These are phyloP conservation scores for Andrena fulva DNA, from an alignment of 2,888 invertebrate species.

Conservation along the genomic window DNA sequence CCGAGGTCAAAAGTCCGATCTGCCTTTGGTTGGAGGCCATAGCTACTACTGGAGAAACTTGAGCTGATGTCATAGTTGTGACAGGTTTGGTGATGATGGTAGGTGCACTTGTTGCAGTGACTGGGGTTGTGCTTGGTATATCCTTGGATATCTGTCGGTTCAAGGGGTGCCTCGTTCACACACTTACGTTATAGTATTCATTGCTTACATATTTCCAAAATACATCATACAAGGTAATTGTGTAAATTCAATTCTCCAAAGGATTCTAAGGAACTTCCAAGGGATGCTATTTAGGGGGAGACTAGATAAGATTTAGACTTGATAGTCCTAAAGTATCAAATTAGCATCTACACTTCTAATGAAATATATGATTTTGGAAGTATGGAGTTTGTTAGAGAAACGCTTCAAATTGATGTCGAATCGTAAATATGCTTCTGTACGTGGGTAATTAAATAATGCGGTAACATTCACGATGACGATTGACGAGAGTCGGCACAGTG, in stretches of 20 bases:
- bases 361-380: slow-evolving; percentile 38
- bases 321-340: slow-evolving; percentile 59
- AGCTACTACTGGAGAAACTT: slow-evolving; percentile 80
- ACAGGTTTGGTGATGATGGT: slow-evolving; percentile 83
- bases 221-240: slow-evolving; percentile 65
- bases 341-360: slow-evolving; percentile 59
- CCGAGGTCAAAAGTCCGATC: slow-evolving; percentile 80
- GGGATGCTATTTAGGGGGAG: slow-evolving; percentile 55
- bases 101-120: slow-evolving; percentile 84
- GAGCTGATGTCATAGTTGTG: slow-evolving; percentile 79
- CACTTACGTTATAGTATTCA: slow-evolving; percentile 72
- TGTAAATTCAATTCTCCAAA: slow-evolving; percentile 51
- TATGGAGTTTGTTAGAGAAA: slow-evolving; percentile 51
- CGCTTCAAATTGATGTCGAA: slow-evolving; percentile 38
- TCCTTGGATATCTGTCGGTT: slow-evolving; percentile 88
- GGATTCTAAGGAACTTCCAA: slow-evolving; percentile 53
- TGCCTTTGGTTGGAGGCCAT: slow-evolving; percentile 81
- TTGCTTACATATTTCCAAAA: slow-evolving; percentile 68
- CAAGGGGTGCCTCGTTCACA: slow-evolving; percentile 83
- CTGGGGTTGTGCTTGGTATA: slow-evolving; percentile 84
- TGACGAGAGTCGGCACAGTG: slow-evolving; percentile 47
- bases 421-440: slow-evolving; percentile 40
- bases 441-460: slow-evolving; percentile 50
- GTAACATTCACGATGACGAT: slow-evolving; percentile 54
- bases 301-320: slow-evolving; percentile 53